Conservation (phyloP, 2,113 vertebrate genomes). For the Dasyurus viverrinus region DNA sequence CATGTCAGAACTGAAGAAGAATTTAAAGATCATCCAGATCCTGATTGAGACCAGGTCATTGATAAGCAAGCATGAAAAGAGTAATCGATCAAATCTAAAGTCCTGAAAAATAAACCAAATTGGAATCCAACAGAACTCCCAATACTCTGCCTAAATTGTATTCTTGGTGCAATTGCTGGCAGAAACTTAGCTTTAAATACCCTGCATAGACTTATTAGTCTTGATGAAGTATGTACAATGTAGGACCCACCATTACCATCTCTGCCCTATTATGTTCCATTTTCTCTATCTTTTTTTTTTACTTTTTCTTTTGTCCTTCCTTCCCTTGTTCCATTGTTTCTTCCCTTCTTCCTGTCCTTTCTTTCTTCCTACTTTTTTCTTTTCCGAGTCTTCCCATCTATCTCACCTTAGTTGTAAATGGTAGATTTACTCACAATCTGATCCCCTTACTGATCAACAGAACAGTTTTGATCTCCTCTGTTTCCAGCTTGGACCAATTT, state of each 20-base stretch:
- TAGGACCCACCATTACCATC: not conserved
- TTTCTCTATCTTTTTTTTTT: not conserved
- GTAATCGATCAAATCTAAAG: not conserved
- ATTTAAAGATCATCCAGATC: not conserved
- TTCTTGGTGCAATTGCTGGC: not conserved
- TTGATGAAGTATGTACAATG: not conserved
- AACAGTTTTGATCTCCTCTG: not conserved
- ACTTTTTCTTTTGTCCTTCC: not conserved
- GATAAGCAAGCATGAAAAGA: not conserved
- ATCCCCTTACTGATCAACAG: not conserved
- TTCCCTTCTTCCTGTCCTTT: not conserved
- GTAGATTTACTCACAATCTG: not conserved
- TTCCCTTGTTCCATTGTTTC: not conserved
- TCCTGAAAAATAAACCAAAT: not conserved
- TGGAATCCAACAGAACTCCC: not conserved
- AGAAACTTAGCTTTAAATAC: not conserved
- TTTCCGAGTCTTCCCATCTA: not conserved
- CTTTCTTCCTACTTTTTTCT: not conserved
- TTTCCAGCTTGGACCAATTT: not conserved
- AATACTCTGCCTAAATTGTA: not conserved
- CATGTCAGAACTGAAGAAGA: not conserved
- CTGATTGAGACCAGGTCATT: not conserved
- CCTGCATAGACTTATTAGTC: not conserved
- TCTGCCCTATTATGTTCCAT: not conserved
- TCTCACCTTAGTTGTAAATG: not conserved